Evolutionary conservation across 2,797 vertebrate species (phyloP).

Genomic region (Discoglossus pictus): DNA sequence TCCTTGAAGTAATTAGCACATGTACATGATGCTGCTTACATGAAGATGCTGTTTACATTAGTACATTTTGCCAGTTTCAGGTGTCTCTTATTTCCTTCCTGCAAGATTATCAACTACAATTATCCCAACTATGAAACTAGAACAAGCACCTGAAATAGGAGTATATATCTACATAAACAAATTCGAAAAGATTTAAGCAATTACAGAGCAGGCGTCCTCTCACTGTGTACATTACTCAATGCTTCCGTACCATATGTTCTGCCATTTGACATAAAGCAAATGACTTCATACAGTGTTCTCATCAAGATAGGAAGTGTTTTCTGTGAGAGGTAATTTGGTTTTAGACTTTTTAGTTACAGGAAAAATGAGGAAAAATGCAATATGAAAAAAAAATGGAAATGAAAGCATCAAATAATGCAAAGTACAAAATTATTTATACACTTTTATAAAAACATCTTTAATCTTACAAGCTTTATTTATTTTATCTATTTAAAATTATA

Average conservation of each 20-base stretch:
- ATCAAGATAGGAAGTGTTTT: conserved; percentile 33
- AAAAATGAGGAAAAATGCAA: conserved; percentile 8
- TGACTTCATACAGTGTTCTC: conserved; percentile 22
- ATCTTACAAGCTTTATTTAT: too few relatives aligned
- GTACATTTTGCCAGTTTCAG: too few relatives aligned
- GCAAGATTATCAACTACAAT: conserved; percentile 8
- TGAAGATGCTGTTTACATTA: neutral
- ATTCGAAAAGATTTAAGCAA: conserved; percentile 19
- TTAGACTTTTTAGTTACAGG: conserved; percentile 2
- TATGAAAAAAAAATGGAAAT: neutral
- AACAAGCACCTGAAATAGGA: conserved; percentile 16
- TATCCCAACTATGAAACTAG: conserved; percentile 6
- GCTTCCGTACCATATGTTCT: conserved; percentile 27
- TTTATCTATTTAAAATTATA: too few relatives aligned
- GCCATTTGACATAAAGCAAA: conserved; percentile 22
- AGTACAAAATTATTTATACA: too few relatives aligned
- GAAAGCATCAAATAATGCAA: too few relatives aligned
- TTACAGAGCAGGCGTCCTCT: conserved; percentile 16
- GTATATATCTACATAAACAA: conserved; percentile 21
- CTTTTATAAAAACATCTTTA: too few relatives aligned
- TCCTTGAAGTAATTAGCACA: too few relatives aligned
- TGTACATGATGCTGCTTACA: too few relatives aligned
- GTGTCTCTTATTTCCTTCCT: conserved; percentile 12
- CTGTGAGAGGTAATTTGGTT: conserved; percentile 9
- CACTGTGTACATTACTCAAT: conserved; percentile 24